Evolutionary conservation across 2,113 vertebrate genomes (phyloP).

Genomic region (Hippocampus barbouri): DNA sequence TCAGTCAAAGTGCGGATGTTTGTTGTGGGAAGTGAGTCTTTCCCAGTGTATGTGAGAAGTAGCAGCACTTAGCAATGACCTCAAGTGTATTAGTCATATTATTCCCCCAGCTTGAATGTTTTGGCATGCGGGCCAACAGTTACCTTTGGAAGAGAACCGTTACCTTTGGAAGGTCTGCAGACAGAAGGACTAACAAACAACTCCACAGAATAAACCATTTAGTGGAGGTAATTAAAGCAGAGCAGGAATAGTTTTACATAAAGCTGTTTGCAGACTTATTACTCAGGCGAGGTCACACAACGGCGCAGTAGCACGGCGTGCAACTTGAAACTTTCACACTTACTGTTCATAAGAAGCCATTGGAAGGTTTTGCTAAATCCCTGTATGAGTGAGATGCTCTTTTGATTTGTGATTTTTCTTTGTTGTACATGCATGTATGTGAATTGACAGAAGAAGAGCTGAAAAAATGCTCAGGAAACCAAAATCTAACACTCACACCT

Average conservation of each 20-base stretch:
- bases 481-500: no score
- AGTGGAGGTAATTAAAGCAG: constrained; percentile 16
- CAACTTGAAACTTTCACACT: not conserved
- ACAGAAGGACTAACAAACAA: not conserved
- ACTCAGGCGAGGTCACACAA: not conserved
- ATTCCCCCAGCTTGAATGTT: not conserved
- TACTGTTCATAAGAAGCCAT: not conserved
- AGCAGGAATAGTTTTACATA: constrained; percentile 6
- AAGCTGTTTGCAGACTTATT: not conserved
- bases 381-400: not conserved
- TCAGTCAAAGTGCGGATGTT: not conserved
- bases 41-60: not conserved
- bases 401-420: not conserved
- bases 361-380: not conserved
- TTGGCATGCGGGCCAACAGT: not conserved
- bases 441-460: not conserved
- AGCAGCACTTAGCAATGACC: constrained; percentile 5
- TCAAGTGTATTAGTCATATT: not conserved
- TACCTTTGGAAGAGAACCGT: not conserved
- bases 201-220: not conserved
- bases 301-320: not conserved
- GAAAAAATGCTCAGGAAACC: no score
- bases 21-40: not conserved
- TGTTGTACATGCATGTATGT: constrained; percentile 16
- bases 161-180: not conserved